These are phyloP conservation scores for Trisateles emortualis DNA, from an alignment of 2,888 invertebrate genomes.

Conservation along the genomic window DNA sequence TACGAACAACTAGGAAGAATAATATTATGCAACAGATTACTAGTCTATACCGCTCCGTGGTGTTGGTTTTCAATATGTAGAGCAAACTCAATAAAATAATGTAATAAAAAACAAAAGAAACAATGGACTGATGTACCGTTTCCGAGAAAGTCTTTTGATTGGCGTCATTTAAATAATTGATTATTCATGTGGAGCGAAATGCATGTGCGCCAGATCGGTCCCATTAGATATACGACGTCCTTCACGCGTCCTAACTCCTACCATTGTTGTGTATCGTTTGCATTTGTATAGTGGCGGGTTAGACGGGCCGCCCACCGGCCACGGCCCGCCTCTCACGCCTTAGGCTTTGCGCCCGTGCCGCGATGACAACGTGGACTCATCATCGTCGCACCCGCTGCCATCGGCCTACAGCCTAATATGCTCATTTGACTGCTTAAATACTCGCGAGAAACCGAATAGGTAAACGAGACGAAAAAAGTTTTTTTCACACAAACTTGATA, in stretches of 20 bases:
- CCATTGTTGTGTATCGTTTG: conserved; percentile 83
- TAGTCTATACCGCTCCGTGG: conserved; percentile 70
- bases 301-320: conserved; percentile 71
- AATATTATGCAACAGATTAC: conserved; percentile 86
- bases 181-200: conserved; percentile 84
- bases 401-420: conserved; percentile 26
- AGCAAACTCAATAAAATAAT: conserved; percentile 44
- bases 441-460: conserved; percentile 28
- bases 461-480: conserved; percentile 42
- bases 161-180: conserved; percentile 84
- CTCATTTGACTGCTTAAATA: conserved; percentile 29
- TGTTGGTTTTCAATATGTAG: conserved; percentile 68
- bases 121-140: conserved; percentile 62
- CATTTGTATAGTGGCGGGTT: conserved; percentile 81
- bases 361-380: conserved; percentile 57
- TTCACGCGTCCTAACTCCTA: conserved; percentile 86
- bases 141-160: conserved; percentile 77
- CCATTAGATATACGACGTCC: conserved; percentile 84
- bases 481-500: conserved; percentile 62
- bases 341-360: conserved; percentile 22
- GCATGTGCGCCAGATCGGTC: conserved; percentile 79
- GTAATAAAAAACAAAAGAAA: conserved; percentile 52
- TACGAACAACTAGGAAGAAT: conserved; percentile 85
- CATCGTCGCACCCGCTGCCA: conserved; percentile 23
- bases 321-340: conserved; percentile 64